These are phyloP conservation scores for Upupa epops DNA, from an alignment of 2,113 vertebrate species.

Conservation along the genomic window DNA sequence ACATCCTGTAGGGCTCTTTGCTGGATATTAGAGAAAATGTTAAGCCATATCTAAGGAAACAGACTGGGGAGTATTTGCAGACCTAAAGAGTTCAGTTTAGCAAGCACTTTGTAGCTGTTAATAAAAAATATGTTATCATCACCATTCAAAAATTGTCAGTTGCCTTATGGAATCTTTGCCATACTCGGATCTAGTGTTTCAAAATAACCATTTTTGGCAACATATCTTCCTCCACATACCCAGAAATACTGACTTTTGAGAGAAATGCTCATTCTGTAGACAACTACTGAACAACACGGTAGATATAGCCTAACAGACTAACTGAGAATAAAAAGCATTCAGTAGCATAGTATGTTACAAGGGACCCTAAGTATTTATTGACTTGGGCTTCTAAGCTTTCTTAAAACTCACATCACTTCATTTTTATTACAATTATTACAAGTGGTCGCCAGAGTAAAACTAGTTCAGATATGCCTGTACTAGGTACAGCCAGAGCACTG, in stretches of 20 bases:
- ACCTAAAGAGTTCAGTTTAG: not conserved
- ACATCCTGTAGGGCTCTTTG: not conserved
- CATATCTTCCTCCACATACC: not conserved
- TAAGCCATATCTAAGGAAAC: slow-evolving; percentile 35
- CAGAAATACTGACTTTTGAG: not conserved
- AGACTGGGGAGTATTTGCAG: not conserved
- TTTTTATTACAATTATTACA: not conserved
- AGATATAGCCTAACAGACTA: not conserved
- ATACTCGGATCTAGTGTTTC: not conserved
- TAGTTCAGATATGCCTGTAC: not conserved
- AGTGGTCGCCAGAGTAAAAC: not conserved
- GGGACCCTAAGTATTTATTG: accelerated
- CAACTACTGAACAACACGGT: not conserved
- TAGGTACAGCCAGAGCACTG: not conserved
- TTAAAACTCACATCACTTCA: not conserved
- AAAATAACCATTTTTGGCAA: not conserved
- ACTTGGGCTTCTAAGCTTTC: not conserved
- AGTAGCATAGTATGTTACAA: not conserved
- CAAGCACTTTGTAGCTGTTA: not conserved
- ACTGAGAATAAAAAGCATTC: not conserved
- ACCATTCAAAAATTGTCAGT: not conserved
- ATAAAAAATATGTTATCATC: not conserved
- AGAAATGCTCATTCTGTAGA: not conserved
- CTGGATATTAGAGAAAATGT: not conserved
- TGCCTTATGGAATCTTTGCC: not conserved